phyloP scores from a whole-genome alignment of 2,113 vertebrate species.

The Zosterops pallidus region DNA sequence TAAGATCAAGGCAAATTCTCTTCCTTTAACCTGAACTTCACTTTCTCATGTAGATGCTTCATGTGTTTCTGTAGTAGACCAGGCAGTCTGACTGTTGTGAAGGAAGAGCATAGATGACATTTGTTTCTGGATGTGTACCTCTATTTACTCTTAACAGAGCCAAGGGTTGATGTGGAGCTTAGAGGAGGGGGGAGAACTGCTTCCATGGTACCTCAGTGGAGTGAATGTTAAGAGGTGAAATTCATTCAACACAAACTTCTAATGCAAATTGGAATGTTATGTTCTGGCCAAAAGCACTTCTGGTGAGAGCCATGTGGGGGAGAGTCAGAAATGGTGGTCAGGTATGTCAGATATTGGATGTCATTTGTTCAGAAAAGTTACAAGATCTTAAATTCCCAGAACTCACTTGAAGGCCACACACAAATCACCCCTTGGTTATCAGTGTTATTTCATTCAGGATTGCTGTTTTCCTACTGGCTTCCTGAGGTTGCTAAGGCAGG shows the following conservation, averaged over 20 bases:
- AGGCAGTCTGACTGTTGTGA: not conserved
- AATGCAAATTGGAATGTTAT: not conserved
- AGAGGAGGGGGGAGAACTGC: accelerated
- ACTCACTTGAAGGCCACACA: not conserved
- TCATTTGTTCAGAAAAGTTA: not conserved
- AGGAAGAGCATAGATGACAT: not conserved
- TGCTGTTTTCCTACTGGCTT: not conserved
- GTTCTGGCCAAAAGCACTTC: not conserved
- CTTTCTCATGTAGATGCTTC: not conserved
- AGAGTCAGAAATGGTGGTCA: not conserved
- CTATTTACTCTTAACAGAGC: not conserved
- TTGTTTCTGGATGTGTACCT: not conserved
- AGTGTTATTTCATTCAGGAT: not conserved
- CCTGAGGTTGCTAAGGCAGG: not conserved
- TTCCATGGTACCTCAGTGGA: not conserved
- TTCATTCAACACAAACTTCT: not conserved
- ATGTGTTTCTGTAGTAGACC: not conserved
- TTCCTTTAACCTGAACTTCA: not conserved
- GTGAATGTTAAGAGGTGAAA: not conserved
- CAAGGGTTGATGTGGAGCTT: not conserved
- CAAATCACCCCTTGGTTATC: not conserved
- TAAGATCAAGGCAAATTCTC: not conserved
- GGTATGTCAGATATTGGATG: not conserved
- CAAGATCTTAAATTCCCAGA: not conserved
- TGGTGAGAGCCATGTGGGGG: not conserved